These are phyloP conservation scores for Philaenus spumarius DNA, from an alignment of 1,140 invertebrate genomes.

Conservation along the genomic window DNA sequence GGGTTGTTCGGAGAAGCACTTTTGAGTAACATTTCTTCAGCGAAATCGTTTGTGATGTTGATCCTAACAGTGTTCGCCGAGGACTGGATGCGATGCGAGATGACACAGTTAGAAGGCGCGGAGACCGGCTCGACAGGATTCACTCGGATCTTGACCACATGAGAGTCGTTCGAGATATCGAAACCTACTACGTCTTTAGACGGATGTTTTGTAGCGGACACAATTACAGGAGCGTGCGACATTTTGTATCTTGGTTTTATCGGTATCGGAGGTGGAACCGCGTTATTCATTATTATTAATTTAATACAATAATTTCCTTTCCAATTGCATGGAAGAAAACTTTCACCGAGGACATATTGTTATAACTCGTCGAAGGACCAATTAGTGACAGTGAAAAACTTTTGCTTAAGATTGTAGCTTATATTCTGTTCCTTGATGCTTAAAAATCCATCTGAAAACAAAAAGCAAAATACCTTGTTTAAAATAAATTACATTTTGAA, in stretches of 20 bases:
- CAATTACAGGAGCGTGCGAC: slow-evolving; percentile 6
- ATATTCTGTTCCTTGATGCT: no score
- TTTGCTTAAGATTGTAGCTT: no score
- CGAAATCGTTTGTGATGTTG: slow-evolving; percentile 38
- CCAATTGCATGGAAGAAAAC: no score
- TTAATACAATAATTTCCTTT: no score
- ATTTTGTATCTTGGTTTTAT: slow-evolving; percentile 24
- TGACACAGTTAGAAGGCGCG: neutral
- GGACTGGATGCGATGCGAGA: slow-evolving; percentile 3
- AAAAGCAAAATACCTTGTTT: no score
- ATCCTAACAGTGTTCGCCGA: slow-evolving; percentile 41
- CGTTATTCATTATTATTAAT: neutral
- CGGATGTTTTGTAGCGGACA: neutral
- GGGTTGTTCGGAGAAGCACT: slow-evolving; percentile 30
- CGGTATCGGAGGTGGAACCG: slow-evolving; percentile 27
- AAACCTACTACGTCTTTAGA: neutral
- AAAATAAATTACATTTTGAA: no score
- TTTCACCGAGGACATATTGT: no score
- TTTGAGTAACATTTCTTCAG: slow-evolving; percentile 29
- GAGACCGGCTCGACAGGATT: slow-evolving; percentile 42
- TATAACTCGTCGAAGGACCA: no score
- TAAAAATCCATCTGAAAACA: no score
- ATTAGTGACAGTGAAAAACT: no score
- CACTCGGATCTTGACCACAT: slow-evolving; percentile 62
- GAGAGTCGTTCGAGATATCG: slow-evolving; percentile 28